Base-by-base conservation (phyloP, 2,797 vertebrate genomes). In the Arnoldichthys spilopterus region DNA sequence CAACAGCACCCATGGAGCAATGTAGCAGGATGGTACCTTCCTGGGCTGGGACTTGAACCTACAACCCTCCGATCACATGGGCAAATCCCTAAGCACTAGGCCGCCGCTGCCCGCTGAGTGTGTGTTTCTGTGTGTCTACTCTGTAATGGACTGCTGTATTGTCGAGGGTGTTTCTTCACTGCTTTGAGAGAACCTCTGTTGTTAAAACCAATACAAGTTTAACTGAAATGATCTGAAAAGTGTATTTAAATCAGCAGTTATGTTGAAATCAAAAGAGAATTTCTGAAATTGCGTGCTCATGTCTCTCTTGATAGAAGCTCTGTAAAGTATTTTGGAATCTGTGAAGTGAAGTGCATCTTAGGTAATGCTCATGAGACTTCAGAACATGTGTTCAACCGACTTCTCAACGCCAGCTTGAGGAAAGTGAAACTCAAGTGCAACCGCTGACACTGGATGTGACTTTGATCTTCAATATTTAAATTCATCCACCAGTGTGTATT, bases 391-490 rank as follows among this genome's bases (percentile, higher is more conserved):
- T 24, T 71, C 68, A 54, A 37, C 24, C 26, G 9, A 6, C 9
- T 20, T 30, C 26, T 54, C 18, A 22, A 24, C 3, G 11, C 20
- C 24, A 22, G 56, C 51, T 53, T 34, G 1, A 70, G 67, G 67
- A 26, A 53, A 49, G 47, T 24, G 26, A 8, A 51, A 69, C 15
- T 53, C 47, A 71, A 71, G 30, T 34, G 49, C 28, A 70, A 13
- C 2, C 20, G 18, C 47, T 22, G 49, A 51, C 66, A 69, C 45
- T 9, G 67, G 67, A 69, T 69, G 11, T 30, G 24, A 37, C 68
- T 70, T 53, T 70, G 68, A 70, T 70, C 20, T 37, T 53, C 24
- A 70, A 32, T 16, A 53, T 37, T n/a, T 15, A 53, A 54, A 71
- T 37, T 70, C 30, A 22, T 37, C 12, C 26, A 70, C 67, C 47